Percentiles rank a stretch among this genome's conserved stretches.
phyloP scores from a whole-genome alignment of 1,140 invertebrate species.

The Brachionus koreanus region DNA sequence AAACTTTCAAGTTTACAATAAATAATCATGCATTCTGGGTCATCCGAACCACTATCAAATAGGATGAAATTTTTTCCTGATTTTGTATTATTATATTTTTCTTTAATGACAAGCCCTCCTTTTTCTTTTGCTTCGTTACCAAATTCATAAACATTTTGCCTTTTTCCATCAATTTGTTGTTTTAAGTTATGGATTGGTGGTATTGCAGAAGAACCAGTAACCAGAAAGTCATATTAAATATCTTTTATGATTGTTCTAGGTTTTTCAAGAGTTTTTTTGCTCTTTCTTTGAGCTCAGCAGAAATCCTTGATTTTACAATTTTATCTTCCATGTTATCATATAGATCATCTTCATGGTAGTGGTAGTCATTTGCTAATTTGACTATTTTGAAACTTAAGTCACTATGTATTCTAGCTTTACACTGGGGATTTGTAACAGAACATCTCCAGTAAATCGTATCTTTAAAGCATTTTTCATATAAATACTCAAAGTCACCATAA shows the following conservation, averaged over 20 bases:
- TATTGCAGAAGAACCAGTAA: not conserved
- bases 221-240: not conserved
- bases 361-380: not conserved
- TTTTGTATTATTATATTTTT: too few relatives aligned
- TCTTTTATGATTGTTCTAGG: constrained; percentile 19
- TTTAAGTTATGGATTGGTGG: constrained; percentile 14
- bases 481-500: too few relatives aligned
- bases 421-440: not conserved
- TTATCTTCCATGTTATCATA: not conserved
- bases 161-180: not conserved
- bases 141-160: constrained; percentile 6
- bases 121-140: not conserved
- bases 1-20: too few relatives aligned
- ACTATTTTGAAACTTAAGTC: not conserved
- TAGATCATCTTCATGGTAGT: not conserved
- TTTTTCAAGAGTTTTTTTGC: not conserved
- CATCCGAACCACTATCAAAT: too few relatives aligned
- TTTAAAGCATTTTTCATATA: too few relatives aligned
- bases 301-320: not conserved
- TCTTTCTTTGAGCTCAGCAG: not conserved
- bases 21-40: too few relatives aligned
- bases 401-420: too few relatives aligned
- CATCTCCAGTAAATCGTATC: not conserved
- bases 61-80: not conserved
- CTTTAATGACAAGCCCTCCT: not conserved